These are phyloP conservation scores for Patella vulgata DNA, from an alignment of 1,140 invertebrate genomes.

Conservation along the genomic window DNA sequence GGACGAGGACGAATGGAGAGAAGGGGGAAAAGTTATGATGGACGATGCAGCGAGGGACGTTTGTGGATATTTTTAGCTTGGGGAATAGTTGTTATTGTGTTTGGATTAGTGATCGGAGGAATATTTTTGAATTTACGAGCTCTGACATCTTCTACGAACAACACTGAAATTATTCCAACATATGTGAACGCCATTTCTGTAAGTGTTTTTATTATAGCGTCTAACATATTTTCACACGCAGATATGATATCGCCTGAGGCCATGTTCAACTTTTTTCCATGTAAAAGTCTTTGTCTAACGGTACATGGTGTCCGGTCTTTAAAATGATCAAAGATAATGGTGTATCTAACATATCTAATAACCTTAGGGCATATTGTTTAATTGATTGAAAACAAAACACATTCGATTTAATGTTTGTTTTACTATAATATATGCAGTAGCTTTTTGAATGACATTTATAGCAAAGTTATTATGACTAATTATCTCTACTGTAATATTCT, in stretches of 20 bases:
- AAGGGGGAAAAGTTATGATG: background rate
- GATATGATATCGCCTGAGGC: background rate
- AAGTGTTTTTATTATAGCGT: conserved; percentile 8
- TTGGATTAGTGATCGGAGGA: conserved; percentile 36
- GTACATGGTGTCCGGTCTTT: background rate
- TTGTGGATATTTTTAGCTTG: conserved; percentile 47
- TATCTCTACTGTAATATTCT: no score
- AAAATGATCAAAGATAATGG: no score
- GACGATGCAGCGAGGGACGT: conserved; percentile 23
- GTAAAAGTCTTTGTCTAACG: background rate
- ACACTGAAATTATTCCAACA: conserved; percentile 43
- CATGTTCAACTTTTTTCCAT: background rate
- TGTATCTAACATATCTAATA: no score
- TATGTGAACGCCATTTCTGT: conserved; percentile 35
- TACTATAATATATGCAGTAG: no score
- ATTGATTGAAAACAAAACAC: no score
- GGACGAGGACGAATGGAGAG: background rate
- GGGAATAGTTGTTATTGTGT: conserved; percentile 33
- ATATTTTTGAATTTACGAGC: conserved; percentile 40
- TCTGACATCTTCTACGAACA: conserved; percentile 32
- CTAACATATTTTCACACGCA: background rate
- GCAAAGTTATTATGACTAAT: no score
- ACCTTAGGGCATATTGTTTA: no score
- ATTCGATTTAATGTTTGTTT: no score
- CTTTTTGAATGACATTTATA: no score